Base-by-base conservation (phyloP, 2,113 vertebrate species). In the Aix galericulata region DNA sequence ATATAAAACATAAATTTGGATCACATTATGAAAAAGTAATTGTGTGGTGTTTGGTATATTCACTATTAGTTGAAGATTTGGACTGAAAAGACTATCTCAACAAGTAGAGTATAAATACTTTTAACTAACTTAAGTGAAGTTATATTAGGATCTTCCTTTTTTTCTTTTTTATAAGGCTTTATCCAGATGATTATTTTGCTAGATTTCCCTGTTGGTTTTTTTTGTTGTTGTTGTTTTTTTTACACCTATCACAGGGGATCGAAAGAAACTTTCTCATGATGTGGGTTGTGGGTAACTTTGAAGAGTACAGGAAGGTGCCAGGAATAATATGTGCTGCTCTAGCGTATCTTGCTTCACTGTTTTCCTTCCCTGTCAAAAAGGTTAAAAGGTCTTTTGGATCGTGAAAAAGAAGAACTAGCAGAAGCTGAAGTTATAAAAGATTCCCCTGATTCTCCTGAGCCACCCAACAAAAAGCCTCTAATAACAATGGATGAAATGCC, bases 351-450 rank as follows among this genome's bases (percentile, higher is more conserved):
- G 16, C 25, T 71, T 89, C 21, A 60, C 27, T 34, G 10, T 67
- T 52, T 90, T 71, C 11, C 32, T 89, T 94, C 13, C 31, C 46
- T 66, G 55, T 76, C 29, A 36, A 76, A 91, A 95, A 99, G 99
- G 91, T 96, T 99, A 82, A 99, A 99, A 96, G 98, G 98, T 66
- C 96, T 98, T 52, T 90, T 98, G 88, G 99, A 99, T 86, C 98
- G 98, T 78, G 98, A 99, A 78, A 99, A 99, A 92, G 99, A 99
- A 58, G 99, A 99, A 13, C 96, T 98, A 82, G 95, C 96, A 56
- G 99, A 99, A 97, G 95, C 99, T 0, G 99, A 99, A 92, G 97
- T 99, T 92, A 99, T 99, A 77, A 99, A 99, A 95, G 99, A 99
- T 95, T 99, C 99, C 2, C 99, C 99, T 1, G 99, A 99, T 96